These are phyloP conservation scores for Phytoseiulus persimilis DNA, from an alignment of 2,888 invertebrate genomes.

Conservation along the genomic window DNA sequence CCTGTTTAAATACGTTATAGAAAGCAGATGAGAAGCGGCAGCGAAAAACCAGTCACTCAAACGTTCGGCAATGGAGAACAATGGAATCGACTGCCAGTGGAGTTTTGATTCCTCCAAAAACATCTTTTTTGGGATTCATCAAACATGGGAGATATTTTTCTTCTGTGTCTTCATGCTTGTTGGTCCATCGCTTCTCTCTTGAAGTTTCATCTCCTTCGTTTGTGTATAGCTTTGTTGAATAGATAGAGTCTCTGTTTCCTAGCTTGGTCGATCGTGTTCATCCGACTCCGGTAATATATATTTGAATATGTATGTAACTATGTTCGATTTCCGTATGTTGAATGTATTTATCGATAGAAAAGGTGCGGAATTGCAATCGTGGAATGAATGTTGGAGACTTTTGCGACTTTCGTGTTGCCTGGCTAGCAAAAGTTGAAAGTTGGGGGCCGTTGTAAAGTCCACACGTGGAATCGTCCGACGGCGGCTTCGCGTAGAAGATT, in stretches of 20 bases:
- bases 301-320: not conserved
- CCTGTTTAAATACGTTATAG: conserved; percentile 5
- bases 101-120: not conserved
- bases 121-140: not conserved
- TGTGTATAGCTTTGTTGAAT: not conserved
- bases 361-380: not conserved
- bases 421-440: conserved; percentile 5
- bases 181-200: not conserved
- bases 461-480: not conserved
- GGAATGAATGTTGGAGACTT: not conserved
- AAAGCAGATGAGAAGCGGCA: not conserved
- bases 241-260: not conserved
- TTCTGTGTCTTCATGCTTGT: not conserved
- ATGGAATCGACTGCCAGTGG: not conserved
- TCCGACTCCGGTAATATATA: not conserved
- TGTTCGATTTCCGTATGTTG: not conserved
- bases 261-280: not conserved
- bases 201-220: not conserved
- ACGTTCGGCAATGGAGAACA: not conserved
- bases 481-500: not conserved
- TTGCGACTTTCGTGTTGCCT: not conserved
- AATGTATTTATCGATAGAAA: not conserved
- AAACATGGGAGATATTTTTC: not conserved
- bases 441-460: not conserved
- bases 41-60: not conserved